These are phyloP conservation scores for Platysteira castanea DNA, from an alignment of 2,113 vertebrate genomes.

Conservation along the genomic window DNA sequence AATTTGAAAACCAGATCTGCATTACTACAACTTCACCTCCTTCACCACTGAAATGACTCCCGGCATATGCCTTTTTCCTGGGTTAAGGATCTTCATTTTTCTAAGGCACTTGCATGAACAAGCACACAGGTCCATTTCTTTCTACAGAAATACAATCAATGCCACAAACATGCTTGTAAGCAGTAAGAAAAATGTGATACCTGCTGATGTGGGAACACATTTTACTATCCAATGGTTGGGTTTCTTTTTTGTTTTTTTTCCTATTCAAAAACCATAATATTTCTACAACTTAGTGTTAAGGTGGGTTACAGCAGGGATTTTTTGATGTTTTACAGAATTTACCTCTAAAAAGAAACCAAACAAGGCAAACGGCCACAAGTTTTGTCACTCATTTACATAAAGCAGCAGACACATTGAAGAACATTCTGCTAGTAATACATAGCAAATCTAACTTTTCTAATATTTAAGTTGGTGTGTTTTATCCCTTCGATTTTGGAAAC, in stretches of 20 bases:
- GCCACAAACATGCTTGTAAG: background rate
- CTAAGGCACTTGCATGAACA: conserved; percentile 74
- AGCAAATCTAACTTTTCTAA: background rate
- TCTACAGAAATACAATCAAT: background rate
- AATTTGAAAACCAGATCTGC: background rate
- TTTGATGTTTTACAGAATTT: background rate
- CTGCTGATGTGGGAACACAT: background rate
- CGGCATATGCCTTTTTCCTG: background rate
- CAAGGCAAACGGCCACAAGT: background rate
- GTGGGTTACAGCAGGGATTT: background rate
- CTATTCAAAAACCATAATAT: background rate
- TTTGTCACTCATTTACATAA: background rate
- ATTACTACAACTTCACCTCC: background rate
- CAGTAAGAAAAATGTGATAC: background rate
- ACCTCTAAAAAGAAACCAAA: background rate
- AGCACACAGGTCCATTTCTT: background rate
- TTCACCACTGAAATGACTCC: background rate
- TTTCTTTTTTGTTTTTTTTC: background rate
- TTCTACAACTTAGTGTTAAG: background rate
- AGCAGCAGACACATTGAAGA: background rate
- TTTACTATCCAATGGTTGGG: background rate
- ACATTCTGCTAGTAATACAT: background rate
- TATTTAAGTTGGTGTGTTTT: background rate
- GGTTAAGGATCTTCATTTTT: background rate
- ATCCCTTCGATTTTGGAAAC: conserved; percentile 37